Conservation (phyloP, 2,888 invertebrate species). For the Apamea sordens region DNA sequence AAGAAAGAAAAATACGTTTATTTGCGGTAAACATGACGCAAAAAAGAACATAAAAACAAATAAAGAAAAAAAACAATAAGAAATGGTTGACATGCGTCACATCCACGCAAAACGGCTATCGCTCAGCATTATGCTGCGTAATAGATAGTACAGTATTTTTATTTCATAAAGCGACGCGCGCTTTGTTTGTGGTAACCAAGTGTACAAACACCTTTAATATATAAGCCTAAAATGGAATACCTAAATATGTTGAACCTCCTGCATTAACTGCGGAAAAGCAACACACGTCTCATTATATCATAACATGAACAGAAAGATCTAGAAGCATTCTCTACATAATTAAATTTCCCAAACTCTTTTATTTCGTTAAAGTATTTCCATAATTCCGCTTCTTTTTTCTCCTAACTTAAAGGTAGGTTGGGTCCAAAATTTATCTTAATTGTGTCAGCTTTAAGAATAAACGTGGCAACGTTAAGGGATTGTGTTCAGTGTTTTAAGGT, state of each 20-base stretch:
- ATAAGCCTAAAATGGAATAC: background rate
- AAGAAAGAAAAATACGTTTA: no score
- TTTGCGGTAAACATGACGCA: no score
- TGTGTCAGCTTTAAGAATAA: background rate
- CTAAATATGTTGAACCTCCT: background rate
- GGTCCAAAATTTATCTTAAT: background rate
- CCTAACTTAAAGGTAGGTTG: background rate
- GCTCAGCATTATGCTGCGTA: no score
- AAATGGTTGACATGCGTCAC: no score
- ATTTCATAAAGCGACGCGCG: no score
- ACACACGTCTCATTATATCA: background rate
- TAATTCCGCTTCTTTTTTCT: slow-evolving; percentile 19
- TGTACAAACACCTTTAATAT: no score
- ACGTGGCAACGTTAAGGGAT: background rate
- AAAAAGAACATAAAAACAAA: no score
- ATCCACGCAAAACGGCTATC: no score
- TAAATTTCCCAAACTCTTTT: slow-evolving; percentile 1
- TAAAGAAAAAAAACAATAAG: no score
- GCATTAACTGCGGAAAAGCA: background rate
- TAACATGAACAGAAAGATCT: background rate
- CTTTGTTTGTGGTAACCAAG: no score
- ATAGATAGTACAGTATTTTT: background rate
- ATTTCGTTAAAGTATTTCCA: background rate
- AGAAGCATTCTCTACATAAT: slow-evolving; percentile 5
- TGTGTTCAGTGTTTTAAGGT: background rate